Evolutionary conservation across 2,113 vertebrate species (phyloP), one percentile per base, ranked within the genome.

Genomic region (Eurystomus gularis): DNA sequence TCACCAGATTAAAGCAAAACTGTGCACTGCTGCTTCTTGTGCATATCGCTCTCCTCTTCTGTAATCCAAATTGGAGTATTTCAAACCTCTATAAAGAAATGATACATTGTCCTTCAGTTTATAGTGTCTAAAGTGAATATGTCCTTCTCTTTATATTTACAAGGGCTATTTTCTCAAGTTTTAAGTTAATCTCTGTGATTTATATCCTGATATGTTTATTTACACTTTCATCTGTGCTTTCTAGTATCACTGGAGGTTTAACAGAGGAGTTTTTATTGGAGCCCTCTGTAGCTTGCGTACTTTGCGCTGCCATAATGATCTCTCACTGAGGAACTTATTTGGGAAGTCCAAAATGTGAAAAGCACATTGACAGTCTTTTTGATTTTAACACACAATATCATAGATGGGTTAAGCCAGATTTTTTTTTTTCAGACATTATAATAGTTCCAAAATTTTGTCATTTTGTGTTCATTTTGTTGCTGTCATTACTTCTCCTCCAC

Each of bases 141-240:
- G 31, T 75, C 71, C 79, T 71, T 83, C 62, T 60, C 18, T 91
- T 82, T 70, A 4, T 55, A 35, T 78, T 73, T 86, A 54, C 60
- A 79, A 49, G 79, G 37, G 16, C 55, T 91, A 8, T 86, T 87
- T 93, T 72, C 57, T 46, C 17, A 76, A 71, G 48, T 49, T 76
- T 71, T 44, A 78, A 51, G 29, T 90, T 96, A 70, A 86, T 96
- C 68, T 94, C 88, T 94, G 26, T 89, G 88, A 93, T 85, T 97
- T 64, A 9, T 42, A 79, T 39, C 60, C 82, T 93, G 75, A 20
- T 72, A 79, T 16, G 42, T 82, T 88, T 94, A 73, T 90, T 88
- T 87, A 72, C 64, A 73, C 81, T 93, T 96, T 44, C 81, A 78
- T 91, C 87, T 95, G 31, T 95, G 88, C 91, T 96, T 93, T 95